A percentile compares a stretch with the other conserved stretches of the same genome.
phyloP scores from a whole-genome alignment of 2,797 vertebrate genomes.

The Cryptoprocta ferox region DNA sequence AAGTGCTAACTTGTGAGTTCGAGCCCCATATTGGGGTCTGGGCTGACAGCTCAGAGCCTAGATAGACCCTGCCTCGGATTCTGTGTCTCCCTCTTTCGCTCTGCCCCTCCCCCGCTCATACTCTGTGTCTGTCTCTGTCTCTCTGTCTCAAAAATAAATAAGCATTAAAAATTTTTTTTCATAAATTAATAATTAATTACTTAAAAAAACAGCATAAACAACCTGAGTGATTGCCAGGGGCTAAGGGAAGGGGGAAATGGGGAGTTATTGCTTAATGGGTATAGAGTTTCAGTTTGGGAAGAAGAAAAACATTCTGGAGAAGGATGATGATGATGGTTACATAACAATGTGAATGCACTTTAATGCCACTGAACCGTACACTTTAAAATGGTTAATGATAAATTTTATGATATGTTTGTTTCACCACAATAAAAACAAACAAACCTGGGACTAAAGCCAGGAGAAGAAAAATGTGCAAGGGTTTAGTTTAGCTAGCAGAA shows the following conservation, averaged over 20 bases:
- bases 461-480: background rate
- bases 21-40: too few relatives aligned
- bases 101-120: too few relatives aligned
- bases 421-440: slow-evolving; percentile 12
- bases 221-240: background rate
- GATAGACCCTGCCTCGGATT: too few relatives aligned
- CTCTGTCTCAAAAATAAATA: too few relatives aligned
- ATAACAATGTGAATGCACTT: background rate
- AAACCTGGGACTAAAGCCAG: background rate
- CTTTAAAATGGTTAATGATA: background rate
- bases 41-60: too few relatives aligned
- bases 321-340: background rate
- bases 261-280: background rate
- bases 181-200: too few relatives aligned
- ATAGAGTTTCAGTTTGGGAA: background rate
- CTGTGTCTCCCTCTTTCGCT: too few relatives aligned
- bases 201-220: background rate
- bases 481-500: background rate
- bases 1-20: too few relatives aligned
- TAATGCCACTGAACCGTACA: background rate
- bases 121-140: too few relatives aligned
- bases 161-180: too few relatives aligned
- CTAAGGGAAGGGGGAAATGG: background rate
- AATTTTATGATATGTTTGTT: background rate
- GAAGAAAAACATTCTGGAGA: background rate